Base-by-base conservation (phyloP, 2,888 invertebrate genomes). In the Alentia gelatinosa region DNA sequence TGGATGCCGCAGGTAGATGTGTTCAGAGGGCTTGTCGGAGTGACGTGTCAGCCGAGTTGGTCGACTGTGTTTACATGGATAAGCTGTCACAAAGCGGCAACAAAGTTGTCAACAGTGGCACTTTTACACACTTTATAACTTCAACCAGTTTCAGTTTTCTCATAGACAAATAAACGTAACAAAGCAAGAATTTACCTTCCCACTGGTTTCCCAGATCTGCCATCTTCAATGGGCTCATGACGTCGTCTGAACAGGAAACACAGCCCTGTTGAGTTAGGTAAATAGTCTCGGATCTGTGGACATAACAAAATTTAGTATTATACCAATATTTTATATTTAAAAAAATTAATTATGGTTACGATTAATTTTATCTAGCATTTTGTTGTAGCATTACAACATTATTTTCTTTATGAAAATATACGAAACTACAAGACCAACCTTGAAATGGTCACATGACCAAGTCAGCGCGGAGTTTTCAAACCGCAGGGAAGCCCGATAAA, bases 161-260 rank as follows among this genome's bases (percentile, higher is more conserved):
- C 7, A 74, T 33, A 7, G 7, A 26, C 35, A 74, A 74, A 79
- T 1, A 79, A 30, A 9, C n/a, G 5, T 37, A 19, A 79, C 37
- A 79, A 79, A 68, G 12, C n/a, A 35, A 15, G 79, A 7, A 1
- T 89, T 92, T 94, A 95, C 95, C 95, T 95, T 95, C 95, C 95
- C 95, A 95, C 19, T 94, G 92, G 92, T 95, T 95, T 68, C 95
- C 95, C 95, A 95, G 94, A 92, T 95, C 95, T 93, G 95, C 95
- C 95, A 95, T 95, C 92, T 93, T 95, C 86, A 90, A 86, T 35
- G 56, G 90, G 68, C 90, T 90, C 90, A 90, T 90, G 90, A 90
- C 90, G 90, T 90, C 42, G 42, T 40, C 75, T 90, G 74, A 90
- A 79, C 90, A 39, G 90, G 90, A 90, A 89, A n/a, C n/a, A n/a